These are phyloP conservation scores for Parnassius apollo DNA, from an alignment of 2,888 invertebrate genomes.

Conservation along the genomic window DNA sequence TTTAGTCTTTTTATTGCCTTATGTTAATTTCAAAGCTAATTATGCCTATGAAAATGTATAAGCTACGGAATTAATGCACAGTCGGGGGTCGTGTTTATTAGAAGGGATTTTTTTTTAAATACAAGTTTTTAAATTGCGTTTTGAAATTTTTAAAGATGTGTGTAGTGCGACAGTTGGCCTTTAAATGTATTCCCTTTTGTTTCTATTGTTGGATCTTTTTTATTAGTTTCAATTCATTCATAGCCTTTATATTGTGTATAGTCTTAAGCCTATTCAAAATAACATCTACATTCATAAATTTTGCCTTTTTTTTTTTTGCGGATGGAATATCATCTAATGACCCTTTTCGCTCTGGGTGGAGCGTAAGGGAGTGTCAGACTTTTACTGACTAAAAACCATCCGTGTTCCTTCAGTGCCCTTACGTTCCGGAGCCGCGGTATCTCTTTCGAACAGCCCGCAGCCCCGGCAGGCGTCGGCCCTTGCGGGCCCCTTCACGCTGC, in stretches of 20 bases:
- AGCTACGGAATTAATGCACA: slow-evolving; percentile 73
- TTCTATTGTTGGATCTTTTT: slow-evolving; percentile 52
- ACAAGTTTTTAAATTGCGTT: slow-evolving; percentile 65
- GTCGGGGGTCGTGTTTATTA: slow-evolving; percentile 63
- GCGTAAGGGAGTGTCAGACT: no score
- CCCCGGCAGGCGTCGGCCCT: no score
- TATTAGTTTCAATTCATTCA: slow-evolving; percentile 44
- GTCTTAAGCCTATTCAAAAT: no score
- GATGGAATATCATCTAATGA: no score
- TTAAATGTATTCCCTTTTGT: slow-evolving; percentile 67
- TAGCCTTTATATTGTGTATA: slow-evolving; percentile 46
- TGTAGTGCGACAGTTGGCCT: slow-evolving; percentile 68
- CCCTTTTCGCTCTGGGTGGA: no score
- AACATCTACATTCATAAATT: no score
- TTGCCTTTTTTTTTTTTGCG: no score
- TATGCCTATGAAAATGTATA: slow-evolving; percentile 79
- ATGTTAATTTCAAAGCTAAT: slow-evolving; percentile 80
- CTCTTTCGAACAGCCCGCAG: no score
- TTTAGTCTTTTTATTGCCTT: slow-evolving; percentile 76
- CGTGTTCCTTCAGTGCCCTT: no score
- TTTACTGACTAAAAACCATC: no score
- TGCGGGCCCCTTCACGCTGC: no score
- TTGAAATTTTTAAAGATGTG: slow-evolving; percentile 58
- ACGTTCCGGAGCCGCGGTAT: no score
- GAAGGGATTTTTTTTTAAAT: slow-evolving; percentile 43